These are phyloP conservation scores for Omphaloscelis lunosa DNA, from an alignment of 2,888 invertebrate genomes.

Conservation along the genomic window DNA sequence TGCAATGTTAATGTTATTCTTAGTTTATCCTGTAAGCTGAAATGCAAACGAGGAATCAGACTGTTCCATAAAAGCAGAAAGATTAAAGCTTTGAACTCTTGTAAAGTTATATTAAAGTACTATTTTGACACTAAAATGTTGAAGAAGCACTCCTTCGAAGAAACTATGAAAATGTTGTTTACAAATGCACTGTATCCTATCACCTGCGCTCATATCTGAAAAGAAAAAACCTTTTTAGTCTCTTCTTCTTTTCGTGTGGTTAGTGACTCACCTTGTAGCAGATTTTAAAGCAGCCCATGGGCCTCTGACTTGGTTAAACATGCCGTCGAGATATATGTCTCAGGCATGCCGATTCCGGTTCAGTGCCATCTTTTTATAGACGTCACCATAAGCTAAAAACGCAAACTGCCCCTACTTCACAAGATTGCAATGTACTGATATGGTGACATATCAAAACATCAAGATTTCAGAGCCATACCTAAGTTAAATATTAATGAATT, in stretches of 20 bases:
- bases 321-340: no score
- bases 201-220: not conserved
- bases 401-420: no score
- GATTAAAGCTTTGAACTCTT: not conserved
- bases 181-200: not conserved
- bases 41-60: conserved; percentile 10
- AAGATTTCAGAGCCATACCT: no score
- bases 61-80: conserved; percentile 8
- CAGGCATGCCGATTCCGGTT: no score
- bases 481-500: no score
- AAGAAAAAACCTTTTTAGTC: not conserved
- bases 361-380: no score
- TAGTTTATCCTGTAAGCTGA: conserved; percentile 12
- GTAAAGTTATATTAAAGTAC: conserved; percentile 12
- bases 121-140: conserved; percentile 14
- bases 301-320: no score
- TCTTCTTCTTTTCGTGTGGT: not conserved
- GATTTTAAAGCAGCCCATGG: no score
- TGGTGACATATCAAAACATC: no score
- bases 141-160: not conserved
- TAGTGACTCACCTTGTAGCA: no score
- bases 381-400: no score
- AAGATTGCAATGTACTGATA: no score
- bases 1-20: conserved; percentile 32
- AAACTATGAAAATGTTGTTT: not conserved